A percentile compares a stretch with the other conserved stretches of the same genome.
phyloP scores from a whole-genome alignment of 2,797 vertebrate species.

The Oreochromis grahami region DNA sequence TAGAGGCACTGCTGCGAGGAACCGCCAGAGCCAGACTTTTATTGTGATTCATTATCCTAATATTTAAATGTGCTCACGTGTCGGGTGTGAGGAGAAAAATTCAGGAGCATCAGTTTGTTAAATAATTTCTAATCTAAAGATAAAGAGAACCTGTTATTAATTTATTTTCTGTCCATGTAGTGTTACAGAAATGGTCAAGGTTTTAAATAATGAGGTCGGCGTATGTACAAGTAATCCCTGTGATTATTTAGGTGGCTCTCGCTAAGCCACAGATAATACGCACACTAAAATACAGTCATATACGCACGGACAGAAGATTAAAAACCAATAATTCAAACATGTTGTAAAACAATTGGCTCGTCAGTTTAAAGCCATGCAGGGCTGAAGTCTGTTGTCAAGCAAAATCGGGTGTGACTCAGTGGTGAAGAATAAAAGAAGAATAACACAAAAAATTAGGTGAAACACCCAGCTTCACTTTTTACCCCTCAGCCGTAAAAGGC shows the following conservation, averaged over 20 bases:
- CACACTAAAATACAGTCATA: neutral
- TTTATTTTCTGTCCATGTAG: neutral
- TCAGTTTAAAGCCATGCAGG: neutral
- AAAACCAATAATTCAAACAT: neutral
- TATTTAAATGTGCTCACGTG: neutral
- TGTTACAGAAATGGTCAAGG: rapidly evolving
- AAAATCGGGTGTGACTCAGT: neutral
- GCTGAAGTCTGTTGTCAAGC: neutral
- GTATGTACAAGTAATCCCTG: neutral
- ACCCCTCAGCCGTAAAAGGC: rapidly evolving
- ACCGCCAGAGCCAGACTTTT: neutral
- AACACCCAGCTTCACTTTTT: rapidly evolving
- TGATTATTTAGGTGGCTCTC: neutral
- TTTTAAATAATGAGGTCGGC: neutral
- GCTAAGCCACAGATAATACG: neutral
- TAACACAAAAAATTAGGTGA: neutral
- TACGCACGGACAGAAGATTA: neutral
- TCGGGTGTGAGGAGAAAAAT: neutral
- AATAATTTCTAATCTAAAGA: neutral
- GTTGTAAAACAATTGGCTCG: neutral
- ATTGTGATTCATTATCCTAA: neutral
- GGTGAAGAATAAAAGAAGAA: neutral
- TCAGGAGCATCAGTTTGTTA: neutral
- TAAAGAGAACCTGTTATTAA: neutral
- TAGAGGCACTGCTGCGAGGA: slow-evolving; percentile 33